Evolutionary conservation across 2,113 vertebrate genomes (phyloP), one percentile per base, ranked within the genome.

Genomic region (Orthochromis indermauri): DNA sequence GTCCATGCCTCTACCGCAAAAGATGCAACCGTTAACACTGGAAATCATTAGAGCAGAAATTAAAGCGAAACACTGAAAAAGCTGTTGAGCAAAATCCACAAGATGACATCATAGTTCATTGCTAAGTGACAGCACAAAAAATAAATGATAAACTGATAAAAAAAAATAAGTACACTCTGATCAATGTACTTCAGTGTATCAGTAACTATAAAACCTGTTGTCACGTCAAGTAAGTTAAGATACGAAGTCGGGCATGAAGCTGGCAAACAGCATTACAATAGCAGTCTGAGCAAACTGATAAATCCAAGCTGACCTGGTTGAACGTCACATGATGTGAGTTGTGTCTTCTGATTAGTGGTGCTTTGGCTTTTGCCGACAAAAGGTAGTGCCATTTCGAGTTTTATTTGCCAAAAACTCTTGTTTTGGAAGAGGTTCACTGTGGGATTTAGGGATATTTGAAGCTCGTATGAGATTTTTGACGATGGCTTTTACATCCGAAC

Each of bases 401-500:
- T 76, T 66, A 35, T 37, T 76, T 49, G 16, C 71, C 71, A 47
- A 76, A 12, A 76, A 4, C 16, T 76, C 42, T 10, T 47, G 68
- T 47, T 47, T 47, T 73, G 68, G 40, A 47, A 45, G 40, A 28
- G 21, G 8, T 24, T 76, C 21, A 28, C 3, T 47, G 40, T 47
- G 40, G 68, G 40, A 73, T 73, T 73, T 47, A 17, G 40, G 14
- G 68, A 45, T 17, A 73, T 73, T 17, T 73, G 21, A 28, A 76
- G 14, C 68, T 73, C 5, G 16, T 28, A 11, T 73, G 21, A 73
- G 68, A 73, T 21, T 68, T 68, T 68, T 68, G 14, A 49, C 16
- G 4, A 17, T 4, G 0, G 9, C 24, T 17, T 76, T 47, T 47
- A 17, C 9, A 76, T 47, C 24, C 6, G 0, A 47, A 28, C 6